phyloP scores from a whole-genome alignment of 2,113 vertebrate species.

The Tragelaphus imberbis region DNA sequence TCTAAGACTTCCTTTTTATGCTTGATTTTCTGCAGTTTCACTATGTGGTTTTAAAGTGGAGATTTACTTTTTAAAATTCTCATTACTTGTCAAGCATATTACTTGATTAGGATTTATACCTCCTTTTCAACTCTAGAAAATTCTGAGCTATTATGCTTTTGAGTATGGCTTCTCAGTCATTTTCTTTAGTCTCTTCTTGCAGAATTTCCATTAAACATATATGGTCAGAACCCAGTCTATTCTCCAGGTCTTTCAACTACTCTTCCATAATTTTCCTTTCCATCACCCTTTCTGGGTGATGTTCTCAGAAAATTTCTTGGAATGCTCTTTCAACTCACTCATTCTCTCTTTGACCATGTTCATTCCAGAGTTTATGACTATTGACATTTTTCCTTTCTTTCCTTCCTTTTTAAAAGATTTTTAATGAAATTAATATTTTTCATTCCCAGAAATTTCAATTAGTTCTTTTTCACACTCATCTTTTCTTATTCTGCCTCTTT shows the following conservation, averaged over 20 bases:
- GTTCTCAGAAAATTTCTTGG: background rate
- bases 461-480: background rate
- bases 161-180: background rate
- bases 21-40: background rate
- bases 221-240: background rate
- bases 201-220: background rate
- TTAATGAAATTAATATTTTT: background rate
- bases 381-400: background rate
- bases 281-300: background rate
- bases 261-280: background rate
- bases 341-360: background rate
- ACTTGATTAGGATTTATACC: background rate
- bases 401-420: background rate
- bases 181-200: background rate
- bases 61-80: background rate
- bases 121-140: conserved; percentile 1
- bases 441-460: background rate
- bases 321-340: background rate
- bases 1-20: background rate
- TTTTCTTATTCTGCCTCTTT: background rate
- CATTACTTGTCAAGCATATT: background rate
- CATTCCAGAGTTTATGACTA: background rate
- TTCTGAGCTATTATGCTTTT: background rate
- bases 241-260: background rate
- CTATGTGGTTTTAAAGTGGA: background rate